Conservation (phyloP, 2,797 vertebrate genomes). For the Mionectes olivaceus region DNA sequence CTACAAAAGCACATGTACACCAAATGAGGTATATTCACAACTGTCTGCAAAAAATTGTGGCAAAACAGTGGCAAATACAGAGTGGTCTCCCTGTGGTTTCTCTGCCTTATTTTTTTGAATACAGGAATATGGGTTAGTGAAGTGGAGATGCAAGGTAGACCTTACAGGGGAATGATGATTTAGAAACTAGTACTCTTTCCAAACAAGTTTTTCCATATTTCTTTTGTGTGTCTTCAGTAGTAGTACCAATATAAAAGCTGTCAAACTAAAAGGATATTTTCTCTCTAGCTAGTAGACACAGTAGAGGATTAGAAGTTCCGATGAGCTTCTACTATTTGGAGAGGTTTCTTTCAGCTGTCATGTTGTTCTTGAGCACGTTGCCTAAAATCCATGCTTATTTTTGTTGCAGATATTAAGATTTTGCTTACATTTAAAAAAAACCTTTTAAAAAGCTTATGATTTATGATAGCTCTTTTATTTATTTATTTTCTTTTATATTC, state of each 20-base stretch:
- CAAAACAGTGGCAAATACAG: background rate
- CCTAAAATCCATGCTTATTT: background rate
- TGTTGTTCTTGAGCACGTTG: background rate
- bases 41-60: background rate
- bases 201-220: background rate
- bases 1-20: background rate
- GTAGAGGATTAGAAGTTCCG: background rate
- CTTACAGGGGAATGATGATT: background rate
- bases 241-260: background rate
- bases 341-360: fast-evolving
- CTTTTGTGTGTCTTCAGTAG: fast-evolving
- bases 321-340: background rate
- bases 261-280: background rate
- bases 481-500: background rate
- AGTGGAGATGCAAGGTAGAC: background rate
- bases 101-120: background rate
- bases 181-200: background rate
- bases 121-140: background rate
- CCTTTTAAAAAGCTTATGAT: fast-evolving
- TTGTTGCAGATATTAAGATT: background rate
- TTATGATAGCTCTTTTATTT: background rate
- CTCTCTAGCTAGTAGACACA: background rate
- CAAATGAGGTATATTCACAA: background rate
- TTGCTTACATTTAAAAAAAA: background rate
- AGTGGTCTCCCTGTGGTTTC: fast-evolving